Percentiles rank a stretch among this genome's conserved stretches.
Evolutionary conservation across 2,888 invertebrate genomes (phyloP).

Genomic region (Torymus texanus): DNA sequence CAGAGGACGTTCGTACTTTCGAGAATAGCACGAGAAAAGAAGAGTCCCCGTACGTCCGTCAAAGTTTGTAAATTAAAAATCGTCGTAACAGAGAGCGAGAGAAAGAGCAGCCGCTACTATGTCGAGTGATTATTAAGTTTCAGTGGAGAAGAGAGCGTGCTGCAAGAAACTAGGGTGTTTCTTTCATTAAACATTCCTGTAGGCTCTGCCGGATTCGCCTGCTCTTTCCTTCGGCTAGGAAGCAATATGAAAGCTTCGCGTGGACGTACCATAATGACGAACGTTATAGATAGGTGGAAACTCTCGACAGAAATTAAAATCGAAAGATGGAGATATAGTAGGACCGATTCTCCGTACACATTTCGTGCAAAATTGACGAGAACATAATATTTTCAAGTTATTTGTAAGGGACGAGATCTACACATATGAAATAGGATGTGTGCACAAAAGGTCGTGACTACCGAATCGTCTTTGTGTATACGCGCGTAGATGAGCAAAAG

Average conservation of each 20-base stretch:
- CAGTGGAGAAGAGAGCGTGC: not conserved
- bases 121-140: constrained; percentile 51
- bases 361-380: too few species aligned
- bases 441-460: too few species aligned
- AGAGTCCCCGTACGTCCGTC: not conserved
- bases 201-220: not conserved
- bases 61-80: constrained; percentile 53
- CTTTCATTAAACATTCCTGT: constrained; percentile 50
- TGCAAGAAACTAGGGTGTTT: not conserved
- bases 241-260: constrained; percentile 33
- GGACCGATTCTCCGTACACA: too few species aligned
- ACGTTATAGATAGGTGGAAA: too few species aligned
- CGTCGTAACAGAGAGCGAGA: not conserved
- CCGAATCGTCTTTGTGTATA: too few species aligned
- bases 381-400: too few species aligned
- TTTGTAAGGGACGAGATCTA: too few species aligned
- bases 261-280: too few species aligned
- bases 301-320: too few species aligned
- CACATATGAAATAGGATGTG: too few species aligned
- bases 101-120: constrained; percentile 2
- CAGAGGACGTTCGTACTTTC: too few species aligned
- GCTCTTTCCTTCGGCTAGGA: not conserved
- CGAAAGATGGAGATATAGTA: too few species aligned
- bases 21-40: not conserved
- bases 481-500: not conserved